Base-by-base conservation (phyloP, 2,888 invertebrate genomes). In the Aphodius sticticus region DNA sequence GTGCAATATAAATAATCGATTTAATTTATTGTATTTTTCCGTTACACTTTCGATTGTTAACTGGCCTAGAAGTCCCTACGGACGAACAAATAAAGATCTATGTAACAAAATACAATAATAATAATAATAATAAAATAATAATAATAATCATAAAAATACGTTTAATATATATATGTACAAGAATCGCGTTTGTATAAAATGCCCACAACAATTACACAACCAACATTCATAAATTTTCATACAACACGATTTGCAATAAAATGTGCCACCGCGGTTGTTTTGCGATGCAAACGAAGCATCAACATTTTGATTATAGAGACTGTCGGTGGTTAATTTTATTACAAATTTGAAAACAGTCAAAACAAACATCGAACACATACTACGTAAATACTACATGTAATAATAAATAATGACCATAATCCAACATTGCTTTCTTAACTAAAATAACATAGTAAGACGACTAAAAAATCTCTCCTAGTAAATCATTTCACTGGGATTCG, bases 1-100 rank as follows among this genome's bases (percentile, higher is more conserved):
- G 6, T 1, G 7, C 53, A 53, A 53, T 77, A 69, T 69, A 76
- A 79, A 81, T 77, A 76, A 77, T 77, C 76, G 79, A 36, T 81
- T 81, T 81, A 77, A 79, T 80, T 81, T 77, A 78, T 79, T 80
- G 71, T 81, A 77, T 79, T 81, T 81, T 80, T 80, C 78, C 71
- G 78, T 80, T 79, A 81, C 79, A 81, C 79, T 69, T 77, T 79
- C 72, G 72, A 16, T 75, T 79, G 78, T 84, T 84, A 87, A 88
- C 88, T 88, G 88, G 88, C 88, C 87, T 86, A 83, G 35, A 36
- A 82, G 88, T 88, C 88, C 88, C 88, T 85, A 85, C 84, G 84
- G 86, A 85, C 85, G 75, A 82, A 83, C 83, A 83, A 83, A 85
- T 82, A 84, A 85, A 82, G 83, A 85, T 84, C 84, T 85, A 53